These are phyloP conservation scores for Dipus sagitta DNA, from an alignment of 2,797 vertebrate genomes.

Conservation along the genomic window DNA sequence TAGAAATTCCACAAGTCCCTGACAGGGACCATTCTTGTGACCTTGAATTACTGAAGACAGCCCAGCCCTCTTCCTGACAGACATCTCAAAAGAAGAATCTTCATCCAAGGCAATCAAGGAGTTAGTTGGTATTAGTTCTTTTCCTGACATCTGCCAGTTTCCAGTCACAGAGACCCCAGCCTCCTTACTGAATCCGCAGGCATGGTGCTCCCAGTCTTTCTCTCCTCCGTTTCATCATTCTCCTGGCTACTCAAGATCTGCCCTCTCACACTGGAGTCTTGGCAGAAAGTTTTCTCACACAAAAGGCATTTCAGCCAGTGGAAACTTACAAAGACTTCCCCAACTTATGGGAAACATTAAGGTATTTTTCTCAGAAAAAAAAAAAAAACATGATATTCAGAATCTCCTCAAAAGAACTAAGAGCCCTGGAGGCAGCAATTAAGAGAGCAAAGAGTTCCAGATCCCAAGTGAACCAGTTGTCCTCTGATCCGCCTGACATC, in stretches of 20 bases:
- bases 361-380: conserved; percentile 66
- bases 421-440: conserved; percentile 77
- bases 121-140: conserved; percentile 69
- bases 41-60: conserved; percentile 71
- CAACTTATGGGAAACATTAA: conserved; percentile 68
- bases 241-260: conserved; percentile 79
- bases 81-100: conserved; percentile 58
- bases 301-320: conserved; percentile 64
- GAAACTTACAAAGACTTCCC: conserved; percentile 68
- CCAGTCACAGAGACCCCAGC: conserved; percentile 68
- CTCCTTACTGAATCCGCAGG: conserved; percentile 95
- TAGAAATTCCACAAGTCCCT: conserved; percentile 21
- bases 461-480: conserved; percentile 73
- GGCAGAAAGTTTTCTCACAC: conserved; percentile 71
- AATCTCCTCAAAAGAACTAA: conserved; percentile 68
- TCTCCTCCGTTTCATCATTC: conserved; percentile 94
- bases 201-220: conserved; percentile 91
- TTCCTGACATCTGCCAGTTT: conserved; percentile 66
- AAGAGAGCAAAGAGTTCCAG: conserved; percentile 69
- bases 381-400: conserved; percentile 65
- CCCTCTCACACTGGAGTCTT: conserved; percentile 72
- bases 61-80: conserved; percentile 65
- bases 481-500: conserved; percentile 76
- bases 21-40: conserved; percentile 62
- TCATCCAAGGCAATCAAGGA: conserved; percentile 74